Base-by-base conservation (phyloP, 2,113 vertebrate genomes). In the Dasypus novemcinctus region DNA sequence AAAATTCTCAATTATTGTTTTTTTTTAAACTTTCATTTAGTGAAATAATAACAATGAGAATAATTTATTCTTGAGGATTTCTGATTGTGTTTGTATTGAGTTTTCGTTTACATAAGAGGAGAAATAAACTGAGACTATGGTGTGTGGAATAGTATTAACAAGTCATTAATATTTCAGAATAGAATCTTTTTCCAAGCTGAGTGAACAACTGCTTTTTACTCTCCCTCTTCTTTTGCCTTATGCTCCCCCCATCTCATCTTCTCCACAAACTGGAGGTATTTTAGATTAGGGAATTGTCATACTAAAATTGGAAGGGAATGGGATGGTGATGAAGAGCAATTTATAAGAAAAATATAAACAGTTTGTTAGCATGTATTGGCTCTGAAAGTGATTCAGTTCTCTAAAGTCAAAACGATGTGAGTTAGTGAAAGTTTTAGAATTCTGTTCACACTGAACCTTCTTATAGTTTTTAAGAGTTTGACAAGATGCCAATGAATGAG, bases 381-480 rank as follows among this genome's bases (percentile, higher is more conserved):
- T 95, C 83, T 93, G 78, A 97, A 97, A 96, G 89, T 96, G 88
- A 95, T 96, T 97, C 96, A 66, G 76, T 96, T 97, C 88, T 98
- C 61, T 97, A 25, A 97, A 95, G 96, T 82, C 96, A 97, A 95
- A 97, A 92, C 96, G 97, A 98, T 96, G 90, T 97, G 43, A 97
- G 4, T 98, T 94, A 98, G 91, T 98, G 97, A 93, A 95, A 98
- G 78, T 90, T 96, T 97, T 94, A 95, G 93, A 97, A 93, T 96
- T 97, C 95, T 96, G 49, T 97, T 97, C 96, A 92, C 20, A 61
- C 82, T 97, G 92, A 95, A 87, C 82, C 69, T 96, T 83, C 23
- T 95, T 91, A 36, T 92, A 96, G 92, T 97, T 98, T 98, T 96
- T 94, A 97, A 94, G 93, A 97, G 90, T 93, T 98, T 98, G 96